Percentiles rank a stretch among this genome's conserved stretches.
Evolutionary conservation across 2,113 vertebrate genomes (phyloP).

Genomic region (Clarias batrachus): DNA sequence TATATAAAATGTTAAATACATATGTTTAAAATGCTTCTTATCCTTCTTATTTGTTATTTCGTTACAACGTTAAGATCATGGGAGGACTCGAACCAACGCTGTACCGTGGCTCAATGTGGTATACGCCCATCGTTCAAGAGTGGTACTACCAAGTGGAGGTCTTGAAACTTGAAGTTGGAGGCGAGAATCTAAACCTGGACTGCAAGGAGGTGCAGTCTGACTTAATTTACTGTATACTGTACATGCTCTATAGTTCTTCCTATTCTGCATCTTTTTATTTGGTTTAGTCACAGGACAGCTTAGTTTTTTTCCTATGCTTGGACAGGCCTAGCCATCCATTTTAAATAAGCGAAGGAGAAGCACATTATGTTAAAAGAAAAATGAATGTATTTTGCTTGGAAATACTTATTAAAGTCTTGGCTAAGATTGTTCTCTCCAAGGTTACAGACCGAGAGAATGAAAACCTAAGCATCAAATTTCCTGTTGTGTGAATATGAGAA

Average conservation of each 20-base stretch:
- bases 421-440: background rate
- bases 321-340: background rate
- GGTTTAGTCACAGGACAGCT: background rate
- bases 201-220: constrained; percentile 88
- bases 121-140: constrained; percentile 88
- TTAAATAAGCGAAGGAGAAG: background rate
- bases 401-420: background rate
- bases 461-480: background rate
- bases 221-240: background rate
- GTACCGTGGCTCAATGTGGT: constrained; percentile 88
- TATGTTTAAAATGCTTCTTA: background rate
- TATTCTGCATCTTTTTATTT: background rate
- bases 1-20: background rate
- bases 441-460: background rate
- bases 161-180: constrained; percentile 89
- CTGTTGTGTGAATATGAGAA: background rate
- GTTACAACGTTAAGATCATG: constrained; percentile 75
- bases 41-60: background rate
- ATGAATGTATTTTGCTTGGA: background rate
- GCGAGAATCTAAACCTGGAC: constrained; percentile 86
- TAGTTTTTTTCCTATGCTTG: background rate
- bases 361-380: constrained; percentile 2
- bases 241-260: background rate
- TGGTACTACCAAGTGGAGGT: constrained; percentile 99
- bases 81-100: constrained; percentile 87